Evolutionary conservation across 2,113 vertebrate species (phyloP).

Genomic region (Lepus americanus): DNA sequence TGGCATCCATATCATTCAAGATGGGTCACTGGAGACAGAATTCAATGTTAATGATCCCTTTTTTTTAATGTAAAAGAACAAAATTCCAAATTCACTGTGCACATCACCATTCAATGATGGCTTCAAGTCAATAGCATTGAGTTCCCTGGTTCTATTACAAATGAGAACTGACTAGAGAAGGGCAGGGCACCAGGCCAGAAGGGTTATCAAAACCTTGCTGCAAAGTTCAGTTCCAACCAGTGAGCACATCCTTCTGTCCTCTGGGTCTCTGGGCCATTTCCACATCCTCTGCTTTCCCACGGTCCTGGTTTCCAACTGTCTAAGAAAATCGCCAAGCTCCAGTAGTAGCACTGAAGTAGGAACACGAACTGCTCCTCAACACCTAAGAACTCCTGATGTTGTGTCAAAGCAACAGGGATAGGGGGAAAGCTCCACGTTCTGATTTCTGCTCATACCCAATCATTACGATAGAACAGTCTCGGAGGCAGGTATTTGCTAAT

Average conservation of each 20-base stretch:
- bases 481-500: neutral
- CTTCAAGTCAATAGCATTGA: conserved; percentile 81
- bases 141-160: conserved; percentile 75
- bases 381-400: neutral
- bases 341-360: neutral
- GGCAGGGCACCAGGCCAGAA: conserved; percentile 66
- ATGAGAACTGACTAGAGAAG: conserved; percentile 73
- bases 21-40: neutral
- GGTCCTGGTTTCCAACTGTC: neutral
- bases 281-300: neutral
- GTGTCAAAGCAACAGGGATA: neutral
- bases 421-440: neutral
- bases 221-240: neutral
- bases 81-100: conserved; percentile 37
- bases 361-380: neutral
- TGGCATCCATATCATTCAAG: neutral
- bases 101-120: conserved; percentile 74
- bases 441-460: neutral
- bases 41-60: neutral
- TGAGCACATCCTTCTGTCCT: neutral
- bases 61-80: conserved; percentile 41
- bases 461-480: neutral
- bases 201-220: conserved; percentile 12
- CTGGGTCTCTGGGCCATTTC: neutral
- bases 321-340: neutral